phyloP scores from a whole-genome alignment of 1,140 invertebrate species.

The Glossosoma conforme region DNA sequence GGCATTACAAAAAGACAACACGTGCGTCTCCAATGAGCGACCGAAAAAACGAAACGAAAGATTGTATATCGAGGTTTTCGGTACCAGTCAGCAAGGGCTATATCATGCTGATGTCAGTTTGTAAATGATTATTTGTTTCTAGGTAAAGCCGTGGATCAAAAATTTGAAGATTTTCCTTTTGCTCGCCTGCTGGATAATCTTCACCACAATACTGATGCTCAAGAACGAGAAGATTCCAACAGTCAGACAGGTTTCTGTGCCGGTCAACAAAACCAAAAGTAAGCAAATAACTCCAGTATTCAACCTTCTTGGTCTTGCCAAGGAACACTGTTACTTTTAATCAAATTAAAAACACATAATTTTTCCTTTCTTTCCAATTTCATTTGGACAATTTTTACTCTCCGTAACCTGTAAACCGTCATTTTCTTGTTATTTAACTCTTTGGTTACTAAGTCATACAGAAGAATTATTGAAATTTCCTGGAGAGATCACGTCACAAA shows the following conservation, averaged over 20 bases:
- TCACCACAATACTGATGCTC: conserved; percentile 60
- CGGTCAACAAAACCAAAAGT: conserved; percentile 44
- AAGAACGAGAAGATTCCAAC: conserved; percentile 59
- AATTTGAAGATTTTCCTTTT: conserved; percentile 44
- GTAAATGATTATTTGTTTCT: conserved; percentile 4
- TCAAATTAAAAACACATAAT: conserved; percentile 33
- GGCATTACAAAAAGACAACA: too few relatives aligned
- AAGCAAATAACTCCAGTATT: conserved; percentile 30
- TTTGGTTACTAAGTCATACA: too few relatives aligned
- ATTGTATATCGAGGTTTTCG: too few relatives aligned
- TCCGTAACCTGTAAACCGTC: conserved; percentile 31
- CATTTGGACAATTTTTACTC: too few relatives aligned
- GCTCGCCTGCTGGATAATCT: conserved; percentile 54
- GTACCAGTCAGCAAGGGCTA: too few relatives aligned
- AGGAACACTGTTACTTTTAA: conserved; percentile 8
- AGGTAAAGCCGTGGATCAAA: conserved; percentile 24
- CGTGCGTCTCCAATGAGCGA: too few relatives aligned
- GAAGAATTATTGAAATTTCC: too few relatives aligned
- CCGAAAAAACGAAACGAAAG: too few relatives aligned
- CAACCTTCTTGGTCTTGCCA: background rate
- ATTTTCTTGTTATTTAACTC: conserved; percentile 32
- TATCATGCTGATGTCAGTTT: too few relatives aligned
- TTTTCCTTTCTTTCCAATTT: too few relatives aligned
- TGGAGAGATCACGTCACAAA: too few relatives aligned
- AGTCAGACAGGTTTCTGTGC: conserved; percentile 57